Conservation (phyloP, 2,888 invertebrate genomes). For the Philereme transversata region DNA sequence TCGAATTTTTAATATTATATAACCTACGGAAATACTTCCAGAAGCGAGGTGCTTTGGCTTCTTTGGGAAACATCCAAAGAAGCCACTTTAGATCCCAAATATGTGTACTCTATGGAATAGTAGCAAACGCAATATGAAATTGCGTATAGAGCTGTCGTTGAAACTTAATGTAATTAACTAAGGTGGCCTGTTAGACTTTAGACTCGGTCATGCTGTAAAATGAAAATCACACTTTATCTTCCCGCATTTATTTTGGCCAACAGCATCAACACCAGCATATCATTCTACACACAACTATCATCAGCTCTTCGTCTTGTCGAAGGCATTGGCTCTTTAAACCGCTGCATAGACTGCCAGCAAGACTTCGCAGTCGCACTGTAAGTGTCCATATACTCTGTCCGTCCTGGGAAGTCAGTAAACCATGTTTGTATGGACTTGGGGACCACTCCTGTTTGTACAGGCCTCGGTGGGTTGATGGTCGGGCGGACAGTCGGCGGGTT, state of each 20-base stretch:
- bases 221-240: conserved; percentile 47
- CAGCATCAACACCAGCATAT: neutral
- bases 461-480: conserved; percentile 78
- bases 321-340: conserved; percentile 85
- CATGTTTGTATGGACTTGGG: conserved; percentile 80
- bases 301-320: conserved; percentile 85
- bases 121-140: no score
- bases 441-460: conserved; percentile 64
- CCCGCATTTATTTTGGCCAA: conserved; percentile 43
- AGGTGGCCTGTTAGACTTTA: no score
- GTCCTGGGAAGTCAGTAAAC: conserved; percentile 82
- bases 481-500: conserved; percentile 81
- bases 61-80: no score
- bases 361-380: conserved; percentile 84
- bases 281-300: conserved; percentile 72
- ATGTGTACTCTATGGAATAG: no score
- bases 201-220: no score
- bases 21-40: no score
- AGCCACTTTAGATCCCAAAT: no score
- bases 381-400: conserved; percentile 86
- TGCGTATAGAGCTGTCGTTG: no score
- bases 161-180: no score
- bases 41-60: no score
- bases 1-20: no score
- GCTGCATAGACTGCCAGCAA: conserved; percentile 85